phyloP scores from a whole-genome alignment of 2,113 vertebrate species.

The Aplodontia rufa region DNA sequence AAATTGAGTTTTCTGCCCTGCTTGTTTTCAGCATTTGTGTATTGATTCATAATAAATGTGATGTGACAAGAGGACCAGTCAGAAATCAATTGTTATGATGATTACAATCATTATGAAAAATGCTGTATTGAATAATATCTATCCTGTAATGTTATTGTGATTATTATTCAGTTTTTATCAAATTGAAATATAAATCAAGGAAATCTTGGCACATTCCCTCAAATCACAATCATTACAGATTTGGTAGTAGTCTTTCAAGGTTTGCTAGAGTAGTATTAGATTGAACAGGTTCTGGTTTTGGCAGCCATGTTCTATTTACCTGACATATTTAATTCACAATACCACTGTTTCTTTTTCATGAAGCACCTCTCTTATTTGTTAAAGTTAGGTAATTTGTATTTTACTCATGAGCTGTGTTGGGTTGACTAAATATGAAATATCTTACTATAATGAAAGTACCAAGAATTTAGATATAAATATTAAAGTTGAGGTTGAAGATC shows the following conservation, averaged over 20 bases:
- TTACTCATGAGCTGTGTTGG: not conserved
- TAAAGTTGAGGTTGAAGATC: constrained; percentile 4
- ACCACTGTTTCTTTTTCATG: not conserved
- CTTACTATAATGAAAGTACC: not conserved
- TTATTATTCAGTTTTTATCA: constrained; percentile 46
- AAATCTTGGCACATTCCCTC: constrained; percentile 12
- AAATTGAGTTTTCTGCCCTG: not conserved
- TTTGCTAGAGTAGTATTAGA: not conserved
- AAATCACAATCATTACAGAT: not conserved
- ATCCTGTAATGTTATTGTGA: constrained; percentile 26
- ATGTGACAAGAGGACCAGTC: not conserved
- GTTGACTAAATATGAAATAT: constrained; percentile 35
- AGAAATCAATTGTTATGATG: not conserved
- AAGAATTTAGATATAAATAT: not conserved
- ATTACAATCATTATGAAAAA: not conserved
- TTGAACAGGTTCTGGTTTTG: not conserved
- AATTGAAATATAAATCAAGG: constrained; percentile 27
- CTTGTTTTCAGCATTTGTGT: constrained; percentile 35
- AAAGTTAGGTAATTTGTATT: constrained; percentile 43
- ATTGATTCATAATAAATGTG: constrained; percentile 2
- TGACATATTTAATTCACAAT: not conserved
- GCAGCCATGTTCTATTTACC: not conserved
- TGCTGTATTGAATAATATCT: constrained; percentile 2
- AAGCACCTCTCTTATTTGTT: not conserved
- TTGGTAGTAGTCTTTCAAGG: not conserved